Conservation (phyloP, 1,140 invertebrate genomes). For the Drosophila repleta region DNA sequence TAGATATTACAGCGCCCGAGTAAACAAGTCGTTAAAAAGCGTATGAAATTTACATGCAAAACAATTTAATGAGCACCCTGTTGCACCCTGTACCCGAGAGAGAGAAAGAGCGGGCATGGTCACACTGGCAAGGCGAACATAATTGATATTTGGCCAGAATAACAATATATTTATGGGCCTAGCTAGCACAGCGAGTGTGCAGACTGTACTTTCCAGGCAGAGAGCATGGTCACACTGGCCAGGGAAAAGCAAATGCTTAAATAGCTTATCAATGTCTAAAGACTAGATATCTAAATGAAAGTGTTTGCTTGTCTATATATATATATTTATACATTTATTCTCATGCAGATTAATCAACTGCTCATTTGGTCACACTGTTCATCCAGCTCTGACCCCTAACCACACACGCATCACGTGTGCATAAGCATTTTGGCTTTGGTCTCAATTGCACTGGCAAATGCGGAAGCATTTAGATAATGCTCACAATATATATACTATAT, state of each 20-base stretch:
- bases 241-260: too few species aligned
- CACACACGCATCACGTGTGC: neutral
- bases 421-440: constrained; percentile 1
- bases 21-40: constrained; percentile 50
- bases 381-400: neutral
- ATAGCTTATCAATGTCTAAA: too few species aligned
- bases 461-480: constrained; percentile 7
- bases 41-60: constrained; percentile 11
- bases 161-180: too few species aligned
- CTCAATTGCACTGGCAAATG: constrained; percentile 17
- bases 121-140: constrained; percentile 4
- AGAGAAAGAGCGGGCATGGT: constrained; percentile 16
- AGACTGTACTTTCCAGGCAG: too few species aligned
- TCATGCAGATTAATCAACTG: neutral
- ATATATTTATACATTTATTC: too few species aligned
- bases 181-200: too few species aligned
- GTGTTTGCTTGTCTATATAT: too few species aligned
- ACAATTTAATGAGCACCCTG: constrained; percentile 23
- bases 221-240: too few species aligned
- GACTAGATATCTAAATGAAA: too few species aligned
- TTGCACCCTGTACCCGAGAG: constrained; percentile 1
- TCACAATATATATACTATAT: constrained; percentile 17
- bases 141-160: neutral
- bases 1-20: constrained; percentile 60
- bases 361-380: constrained; percentile 2